Evolutionary conservation across 2,113 vertebrate genomes (phyloP), one percentile per base, ranked within the genome.

Genomic region (Trinectes maculatus): DNA sequence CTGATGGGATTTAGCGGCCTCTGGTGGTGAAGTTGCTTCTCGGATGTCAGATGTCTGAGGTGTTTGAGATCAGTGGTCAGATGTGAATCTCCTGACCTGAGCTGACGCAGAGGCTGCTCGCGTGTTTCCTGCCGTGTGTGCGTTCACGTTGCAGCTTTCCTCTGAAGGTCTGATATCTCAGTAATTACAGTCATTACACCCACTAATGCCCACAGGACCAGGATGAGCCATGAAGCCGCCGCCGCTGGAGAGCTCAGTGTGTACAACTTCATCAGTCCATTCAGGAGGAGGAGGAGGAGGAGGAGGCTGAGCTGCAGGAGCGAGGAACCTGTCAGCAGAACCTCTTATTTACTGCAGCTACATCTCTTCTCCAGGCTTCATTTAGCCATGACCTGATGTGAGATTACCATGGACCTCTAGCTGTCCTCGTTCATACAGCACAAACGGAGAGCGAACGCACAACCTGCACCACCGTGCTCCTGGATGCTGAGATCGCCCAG

Each of bases 401-500:
- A 79, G 80, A 84, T 83, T 85, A 75, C 48, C 52, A 52, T 64
- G 83, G 80, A 80, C 56, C 74, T 63, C 58, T 28, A 63, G 51
- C 63, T 42, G 22, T 36, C 44, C 74, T 29, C 68, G 44, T 62
- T 71, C 73, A 53, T 11, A 54, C 3, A 12, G 36, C 40, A 57
- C 40, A 66, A 62, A 76, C 28, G 58, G 67, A 8, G 21, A 55
- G 58, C 36, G 36, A 52, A 54, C 55, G 28, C 59, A 19, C n/a
- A 25, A 65, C 48, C 15, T 12, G n/a, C 48, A 3, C 42, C 16
- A 80, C 82, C 86, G 80, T 86, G 61, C 74, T 64, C 24, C 48
- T 16, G 72, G 62, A 71, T 57, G 62, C 82, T 90, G 86, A 78
- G 85, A 89, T 90, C 87, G 91, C 74, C 73, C 15, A 74, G n/a